Evolutionary conservation across 2,113 vertebrate genomes (phyloP), one percentile per base, ranked within the genome.

Genomic region (Alligator mississippiensis): DNA sequence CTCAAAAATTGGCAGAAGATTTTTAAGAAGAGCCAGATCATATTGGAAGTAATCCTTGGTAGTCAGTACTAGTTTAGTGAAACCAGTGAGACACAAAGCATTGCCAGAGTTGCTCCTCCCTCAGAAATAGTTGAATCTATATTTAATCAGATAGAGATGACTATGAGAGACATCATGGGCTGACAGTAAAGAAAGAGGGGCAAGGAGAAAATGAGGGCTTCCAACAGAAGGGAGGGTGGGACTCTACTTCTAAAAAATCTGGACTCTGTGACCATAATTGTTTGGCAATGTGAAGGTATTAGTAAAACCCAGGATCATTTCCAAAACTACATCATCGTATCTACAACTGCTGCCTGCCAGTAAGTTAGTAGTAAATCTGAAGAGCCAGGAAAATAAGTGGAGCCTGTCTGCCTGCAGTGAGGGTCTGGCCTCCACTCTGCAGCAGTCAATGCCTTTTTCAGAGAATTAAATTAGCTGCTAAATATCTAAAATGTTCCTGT

Each of bases 181-280:
- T 89, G 86, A 94, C 77, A 95, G 79, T 2, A 2, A 93, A 80
- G 58, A 68, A 89, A 94, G 85, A 96, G 82, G 84, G 93, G 81
- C 80, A 76, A 25, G 11, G 54, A 94, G 92, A 84, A 93, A 95
- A 94, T 94, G 84, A 95, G 92, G 88, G 90, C 83, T 95, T 96
- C 96, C 94, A 95, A 94, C 98, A 98, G 97, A 97, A 87, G 92
- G 96, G 85, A 94, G 82, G 97, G 98, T 96, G 97, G 97, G 93
- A 81, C 96, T 27, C 90, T 59, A 90, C 93, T 92, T 97, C 94
- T 94, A 93, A 95, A 94, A 97, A 97, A 97, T 93, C 97, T 97
- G 97, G 97, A 95, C 17, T 59, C 61, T 93, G 88, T 97, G 96
- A 93, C 96, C 77, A 38, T 93, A 87, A 97, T 86, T 70, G 88